phyloP scores from a whole-genome alignment of 2,888 invertebrate species.

The Phaonia tiefii region DNA sequence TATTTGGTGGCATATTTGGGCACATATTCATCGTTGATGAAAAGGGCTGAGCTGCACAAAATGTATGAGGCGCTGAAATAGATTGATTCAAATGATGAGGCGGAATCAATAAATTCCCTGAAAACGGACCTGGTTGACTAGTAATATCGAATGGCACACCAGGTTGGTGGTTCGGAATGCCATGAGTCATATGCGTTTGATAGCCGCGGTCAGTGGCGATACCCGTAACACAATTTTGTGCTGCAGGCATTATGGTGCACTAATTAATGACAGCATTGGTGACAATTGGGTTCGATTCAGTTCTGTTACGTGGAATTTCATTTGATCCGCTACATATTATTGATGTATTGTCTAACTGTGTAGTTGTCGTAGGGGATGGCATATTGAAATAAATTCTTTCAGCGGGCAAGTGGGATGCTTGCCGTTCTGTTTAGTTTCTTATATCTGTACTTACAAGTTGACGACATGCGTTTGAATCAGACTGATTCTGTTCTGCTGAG shows the following conservation, averaged over 20 bases:
- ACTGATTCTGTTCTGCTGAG: background rate
- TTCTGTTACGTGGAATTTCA: background rate
- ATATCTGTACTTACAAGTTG: background rate
- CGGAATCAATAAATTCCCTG: background rate
- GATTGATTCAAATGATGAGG: background rate
- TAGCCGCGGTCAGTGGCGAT: background rate
- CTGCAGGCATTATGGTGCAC: background rate
- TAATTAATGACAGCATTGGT: slow-evolving; percentile 22
- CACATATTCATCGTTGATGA: background rate
- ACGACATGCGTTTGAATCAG: background rate
- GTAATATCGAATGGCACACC: background rate
- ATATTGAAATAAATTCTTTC: background rate
- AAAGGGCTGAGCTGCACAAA: background rate
- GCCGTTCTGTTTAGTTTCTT: background rate
- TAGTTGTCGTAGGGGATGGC: background rate
- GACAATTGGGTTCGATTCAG: background rate
- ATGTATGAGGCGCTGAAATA: background rate
- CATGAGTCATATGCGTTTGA: background rate
- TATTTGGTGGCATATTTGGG: no score
- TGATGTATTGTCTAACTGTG: background rate
- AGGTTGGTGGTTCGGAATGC: background rate
- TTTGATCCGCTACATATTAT: background rate
- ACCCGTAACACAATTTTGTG: slow-evolving; percentile 32
- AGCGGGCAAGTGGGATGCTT: slow-evolving; percentile 3
- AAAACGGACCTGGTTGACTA: background rate